Evolutionary conservation across 2,797 vertebrate species (phyloP), one percentile per base, ranked within the genome.

Genomic region (Ara ararauna): DNA sequence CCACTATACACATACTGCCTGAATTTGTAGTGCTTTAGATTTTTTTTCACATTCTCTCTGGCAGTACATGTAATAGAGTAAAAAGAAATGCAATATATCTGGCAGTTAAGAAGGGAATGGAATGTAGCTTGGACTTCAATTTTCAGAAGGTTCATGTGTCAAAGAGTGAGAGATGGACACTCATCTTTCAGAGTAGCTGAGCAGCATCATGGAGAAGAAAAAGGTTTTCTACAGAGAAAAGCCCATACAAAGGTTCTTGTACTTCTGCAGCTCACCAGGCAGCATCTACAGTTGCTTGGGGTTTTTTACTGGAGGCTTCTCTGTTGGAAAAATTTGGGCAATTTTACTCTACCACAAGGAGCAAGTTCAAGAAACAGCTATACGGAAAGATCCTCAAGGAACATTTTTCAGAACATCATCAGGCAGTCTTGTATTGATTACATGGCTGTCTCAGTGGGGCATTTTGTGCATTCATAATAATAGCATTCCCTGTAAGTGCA

Each of bases 381-480:
- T 50, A 81, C 0, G 0, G 38, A 94, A 91, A 84, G 70, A 62
- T 78, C 38, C 71, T 71, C n/a, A 61, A 87, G 75, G 40, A 94
- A 53, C 82, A 71, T 82, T 89, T 95, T 85, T 80, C 71, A 89
- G 60, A 85, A 61, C 9, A 56, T 62, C 77, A 94, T 83, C 80
- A 85, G 44, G 53, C 81, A 87, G 48, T 56, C 75, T 89, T 92
- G 36, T 67, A 75, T 83, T 11, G 20, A 77, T 92, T 82, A 68
- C 40, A 50, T 64, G 83, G 40, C 45, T 72, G 65, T 75, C 84
- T 94, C 75, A 77, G 75, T 15, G n/a, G 78, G 27, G 13, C 27
- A 50, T 71, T 93, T 92, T 77, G n/a, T 77, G 45, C n/a, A 62
- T 89, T 93, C 40, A 87, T 65, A 95, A 92, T 90, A 93, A 84